These are phyloP conservation scores for Carassius gibelio DNA, from an alignment of 2,113 vertebrate species.

Conservation along the genomic window DNA sequence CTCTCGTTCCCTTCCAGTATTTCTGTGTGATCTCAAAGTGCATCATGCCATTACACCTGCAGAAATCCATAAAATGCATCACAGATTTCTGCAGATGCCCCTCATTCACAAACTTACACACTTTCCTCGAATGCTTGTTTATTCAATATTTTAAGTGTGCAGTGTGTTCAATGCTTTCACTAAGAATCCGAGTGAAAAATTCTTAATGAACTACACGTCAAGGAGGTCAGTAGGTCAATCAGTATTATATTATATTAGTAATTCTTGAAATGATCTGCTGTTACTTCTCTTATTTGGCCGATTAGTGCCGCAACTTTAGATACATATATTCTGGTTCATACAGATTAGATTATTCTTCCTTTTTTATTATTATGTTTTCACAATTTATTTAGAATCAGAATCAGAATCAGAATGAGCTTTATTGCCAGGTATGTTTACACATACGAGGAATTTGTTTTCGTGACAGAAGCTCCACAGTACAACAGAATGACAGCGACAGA, in stretches of 20 bases:
- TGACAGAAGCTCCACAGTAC: too few relatives aligned
- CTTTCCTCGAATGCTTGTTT: not conserved
- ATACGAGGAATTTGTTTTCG: too few relatives aligned
- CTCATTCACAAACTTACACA: not conserved
- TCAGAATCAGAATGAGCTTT: too few relatives aligned
- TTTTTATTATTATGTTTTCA: too few relatives aligned
- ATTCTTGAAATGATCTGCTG: too few relatives aligned
- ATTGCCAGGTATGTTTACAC: too few relatives aligned
- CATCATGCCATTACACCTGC: not conserved
- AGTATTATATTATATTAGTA: not conserved
- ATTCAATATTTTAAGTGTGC: not conserved
- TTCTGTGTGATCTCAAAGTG: not conserved
- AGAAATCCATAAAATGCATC: not conserved
- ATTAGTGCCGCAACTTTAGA: too few relatives aligned
- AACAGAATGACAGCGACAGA: too few relatives aligned
- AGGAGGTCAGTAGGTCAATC: not conserved
- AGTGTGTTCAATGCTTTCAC: not conserved
- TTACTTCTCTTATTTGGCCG: too few relatives aligned
- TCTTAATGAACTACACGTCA: not conserved
- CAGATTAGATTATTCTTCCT: too few relatives aligned
- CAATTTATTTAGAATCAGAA: too few relatives aligned
- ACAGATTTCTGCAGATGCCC: not conserved
- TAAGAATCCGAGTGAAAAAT: not conserved
- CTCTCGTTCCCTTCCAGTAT: slow-evolving; percentile 23
- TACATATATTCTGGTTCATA: too few relatives aligned